phyloP scores from a whole-genome alignment of 2,113 vertebrate species.

The Odobenus rosmarus region DNA sequence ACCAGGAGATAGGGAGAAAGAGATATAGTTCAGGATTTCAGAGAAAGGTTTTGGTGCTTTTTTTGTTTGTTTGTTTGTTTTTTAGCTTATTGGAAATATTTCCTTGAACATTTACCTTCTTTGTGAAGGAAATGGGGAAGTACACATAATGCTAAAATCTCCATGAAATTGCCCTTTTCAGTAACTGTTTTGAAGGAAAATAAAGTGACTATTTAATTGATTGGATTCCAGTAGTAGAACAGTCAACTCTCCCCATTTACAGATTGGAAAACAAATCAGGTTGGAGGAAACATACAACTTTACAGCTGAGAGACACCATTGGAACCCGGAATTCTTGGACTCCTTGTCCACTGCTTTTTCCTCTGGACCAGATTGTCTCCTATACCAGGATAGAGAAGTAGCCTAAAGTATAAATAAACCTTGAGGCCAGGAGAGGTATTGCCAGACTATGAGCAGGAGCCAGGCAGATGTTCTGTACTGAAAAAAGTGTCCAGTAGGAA shows the following conservation, averaged over 20 bases:
- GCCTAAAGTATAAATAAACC: slow-evolving; percentile 50
- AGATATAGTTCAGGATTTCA: neutral
- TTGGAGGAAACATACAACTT: neutral
- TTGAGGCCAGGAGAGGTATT: neutral
- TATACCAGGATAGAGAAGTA: neutral
- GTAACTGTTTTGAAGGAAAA: neutral
- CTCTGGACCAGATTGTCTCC: neutral
- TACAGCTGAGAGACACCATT: neutral
- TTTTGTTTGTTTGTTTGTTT: neutral
- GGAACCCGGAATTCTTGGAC: neutral
- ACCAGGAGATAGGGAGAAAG: neutral
- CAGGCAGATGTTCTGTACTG: slow-evolving; percentile 34
- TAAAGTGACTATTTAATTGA: neutral
- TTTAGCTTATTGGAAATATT: slow-evolving; percentile 18
- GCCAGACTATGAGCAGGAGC: neutral
- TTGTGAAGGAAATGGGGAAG: neutral
- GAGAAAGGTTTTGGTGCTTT: neutral
- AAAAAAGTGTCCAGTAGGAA: neutral
- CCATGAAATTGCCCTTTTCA: neutral
- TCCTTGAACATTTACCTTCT: neutral
- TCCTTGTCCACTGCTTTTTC: neutral
- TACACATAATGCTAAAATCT: neutral
- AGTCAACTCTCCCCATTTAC: neutral
- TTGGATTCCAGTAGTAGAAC: neutral
- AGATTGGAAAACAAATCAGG: neutral